phyloP scores from a whole-genome alignment of 2,888 invertebrate genomes.

The Amphipoea lucens region DNA sequence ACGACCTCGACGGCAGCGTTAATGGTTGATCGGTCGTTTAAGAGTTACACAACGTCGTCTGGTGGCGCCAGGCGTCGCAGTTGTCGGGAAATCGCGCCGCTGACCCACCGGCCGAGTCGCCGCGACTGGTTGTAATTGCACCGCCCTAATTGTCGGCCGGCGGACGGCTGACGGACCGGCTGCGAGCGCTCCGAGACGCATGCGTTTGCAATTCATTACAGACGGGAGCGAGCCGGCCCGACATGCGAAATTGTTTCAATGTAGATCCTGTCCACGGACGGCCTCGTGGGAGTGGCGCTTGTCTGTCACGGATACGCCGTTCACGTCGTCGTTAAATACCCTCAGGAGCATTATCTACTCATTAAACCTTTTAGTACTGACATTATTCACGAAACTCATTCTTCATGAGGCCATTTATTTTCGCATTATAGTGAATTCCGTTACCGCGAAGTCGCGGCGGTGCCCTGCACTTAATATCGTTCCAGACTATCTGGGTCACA shows the following conservation, averaged over 20 bases:
- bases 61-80: conserved; percentile 86
- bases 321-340: conserved; percentile 80
- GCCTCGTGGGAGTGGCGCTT: conserved; percentile 76
- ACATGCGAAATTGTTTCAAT: conserved; percentile 86
- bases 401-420: conserved; percentile 68
- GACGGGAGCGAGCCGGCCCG: conserved; percentile 73
- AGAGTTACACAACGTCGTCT: conserved; percentile 85
- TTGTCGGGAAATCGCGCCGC: conserved; percentile 86
- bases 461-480: conserved; percentile 72
- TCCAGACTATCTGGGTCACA: conserved; percentile 78
- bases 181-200: conserved; percentile 72
- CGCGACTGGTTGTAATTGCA: conserved; percentile 85
- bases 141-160: conserved; percentile 86
- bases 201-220: conserved; percentile 86
- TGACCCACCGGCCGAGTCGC: conserved; percentile 88
- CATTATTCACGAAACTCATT: conserved; percentile 70
- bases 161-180: conserved; percentile 80
- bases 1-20: conserved; percentile 83
- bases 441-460: conserved; percentile 69
- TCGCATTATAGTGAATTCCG: conserved; percentile 73
- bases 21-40: conserved; percentile 82
- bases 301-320: conserved; percentile 78
- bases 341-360: conserved; percentile 67
- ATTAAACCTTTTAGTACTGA: conserved; percentile 64
- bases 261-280: conserved; percentile 82